Conservation (phyloP, 2,888 invertebrate genomes). For the Aspidapion aeneum region DNA sequence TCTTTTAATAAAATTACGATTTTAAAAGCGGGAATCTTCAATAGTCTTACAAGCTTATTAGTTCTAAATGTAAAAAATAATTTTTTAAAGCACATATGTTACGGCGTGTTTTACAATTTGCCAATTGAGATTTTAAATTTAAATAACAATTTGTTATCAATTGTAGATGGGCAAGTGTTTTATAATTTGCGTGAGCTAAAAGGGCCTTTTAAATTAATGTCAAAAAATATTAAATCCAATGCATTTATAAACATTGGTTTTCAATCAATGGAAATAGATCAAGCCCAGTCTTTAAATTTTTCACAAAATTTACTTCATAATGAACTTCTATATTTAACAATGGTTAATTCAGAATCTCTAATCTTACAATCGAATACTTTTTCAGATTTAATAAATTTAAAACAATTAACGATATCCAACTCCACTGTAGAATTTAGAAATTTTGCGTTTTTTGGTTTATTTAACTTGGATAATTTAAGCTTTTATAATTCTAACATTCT, state of each 20-base stretch:
- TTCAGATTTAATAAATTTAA: background rate
- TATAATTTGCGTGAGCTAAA: background rate
- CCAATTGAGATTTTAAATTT: slow-evolving; percentile 2
- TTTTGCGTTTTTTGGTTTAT: slow-evolving; percentile 11
- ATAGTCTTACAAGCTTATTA: background rate
- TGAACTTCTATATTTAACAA: slow-evolving; percentile 5
- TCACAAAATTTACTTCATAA: background rate
- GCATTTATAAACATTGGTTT: background rate
- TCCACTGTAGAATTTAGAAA: slow-evolving; percentile 1
- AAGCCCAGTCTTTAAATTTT: background rate
- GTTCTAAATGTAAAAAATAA: background rate
- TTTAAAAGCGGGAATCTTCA: background rate
- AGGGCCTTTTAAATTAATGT: background rate
- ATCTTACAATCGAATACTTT: background rate
- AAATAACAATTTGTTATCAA: background rate
- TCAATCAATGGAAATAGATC: background rate
- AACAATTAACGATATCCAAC: slow-evolving; percentile 6
- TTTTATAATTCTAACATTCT: slow-evolving; percentile 6
- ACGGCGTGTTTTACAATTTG: background rate
- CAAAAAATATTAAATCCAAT: background rate
- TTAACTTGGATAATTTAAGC: slow-evolving; percentile 5
- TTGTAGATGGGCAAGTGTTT: background rate
- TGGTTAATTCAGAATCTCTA: background rate
- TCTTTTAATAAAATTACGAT: slow-evolving; percentile 4
- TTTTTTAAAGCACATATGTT: too few species aligned